These are phyloP conservation scores for Cataglyphis hispanica DNA, from an alignment of 1,140 invertebrate genomes.

Conservation along the genomic window DNA sequence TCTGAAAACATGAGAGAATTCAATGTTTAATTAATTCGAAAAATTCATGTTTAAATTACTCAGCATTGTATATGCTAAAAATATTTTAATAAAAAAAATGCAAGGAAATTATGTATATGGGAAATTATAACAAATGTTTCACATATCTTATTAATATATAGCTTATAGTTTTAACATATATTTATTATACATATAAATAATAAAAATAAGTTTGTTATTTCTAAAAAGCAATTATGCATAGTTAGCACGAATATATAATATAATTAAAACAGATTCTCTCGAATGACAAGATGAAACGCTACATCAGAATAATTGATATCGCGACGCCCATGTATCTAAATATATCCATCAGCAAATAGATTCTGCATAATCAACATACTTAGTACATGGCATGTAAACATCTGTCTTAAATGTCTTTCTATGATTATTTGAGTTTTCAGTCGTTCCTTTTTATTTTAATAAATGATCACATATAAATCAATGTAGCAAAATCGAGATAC, in stretches of 20 bases:
- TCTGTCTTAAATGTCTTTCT: not conserved
- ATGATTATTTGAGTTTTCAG: not conserved
- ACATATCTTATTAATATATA: not conserved
- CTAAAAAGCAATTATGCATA: not conserved
- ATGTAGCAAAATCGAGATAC: not conserved
- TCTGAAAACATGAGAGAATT: not conserved
- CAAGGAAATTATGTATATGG: not conserved
- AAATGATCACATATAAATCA: not conserved
- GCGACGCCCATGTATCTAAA: slow-evolving; percentile 29
- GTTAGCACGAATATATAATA: not conserved
- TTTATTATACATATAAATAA: not conserved
- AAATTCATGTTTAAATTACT: not conserved
- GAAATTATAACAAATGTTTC: not conserved
- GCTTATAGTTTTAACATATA: not conserved
- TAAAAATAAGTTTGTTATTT: not conserved
- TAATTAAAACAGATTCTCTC: not conserved
- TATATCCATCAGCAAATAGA: slow-evolving; percentile 45
- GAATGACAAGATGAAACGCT: not conserved
- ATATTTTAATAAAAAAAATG: not conserved
- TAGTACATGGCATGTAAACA: slow-evolving; percentile 1
- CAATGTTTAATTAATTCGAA: not conserved
- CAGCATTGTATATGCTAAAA: not conserved
- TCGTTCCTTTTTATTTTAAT: not conserved
- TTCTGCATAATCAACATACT: slow-evolving; percentile 44
- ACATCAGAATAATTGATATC: not conserved